A percentile compares a stretch with the other conserved stretches of the same genome.
These are phyloP conservation scores for Choloepus hoffmanni DNA, from an alignment of 2,113 vertebrate species.

Conservation along the genomic window DNA sequence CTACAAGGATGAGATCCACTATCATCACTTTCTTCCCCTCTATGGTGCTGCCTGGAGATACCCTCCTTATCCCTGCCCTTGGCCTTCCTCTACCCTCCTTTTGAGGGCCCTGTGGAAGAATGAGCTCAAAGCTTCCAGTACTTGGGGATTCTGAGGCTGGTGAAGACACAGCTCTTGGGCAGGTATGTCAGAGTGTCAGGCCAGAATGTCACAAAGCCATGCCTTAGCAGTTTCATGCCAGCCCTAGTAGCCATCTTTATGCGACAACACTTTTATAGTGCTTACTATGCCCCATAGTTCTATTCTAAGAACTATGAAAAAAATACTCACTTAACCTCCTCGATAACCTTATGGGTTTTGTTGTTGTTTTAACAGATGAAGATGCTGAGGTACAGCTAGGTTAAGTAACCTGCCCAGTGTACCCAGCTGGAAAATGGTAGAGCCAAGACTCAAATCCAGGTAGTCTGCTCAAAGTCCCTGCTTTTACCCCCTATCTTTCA, in stretches of 20 bases:
- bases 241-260: neutral
- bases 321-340: slow-evolving; percentile 9
- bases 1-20: neutral
- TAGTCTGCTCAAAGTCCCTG: neutral
- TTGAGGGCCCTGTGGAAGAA: neutral
- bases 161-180: neutral
- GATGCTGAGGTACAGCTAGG: neutral
- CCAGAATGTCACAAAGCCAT: neutral
- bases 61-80: neutral
- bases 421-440: neutral
- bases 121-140: neutral
- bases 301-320: neutral
- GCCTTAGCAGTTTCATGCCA: neutral
- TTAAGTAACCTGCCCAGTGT: neutral
- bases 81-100: neutral
- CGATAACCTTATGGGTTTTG: neutral
- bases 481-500: neutral
- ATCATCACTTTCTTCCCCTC: neutral
- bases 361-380: neutral
- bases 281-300: neutral
- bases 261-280: neutral
- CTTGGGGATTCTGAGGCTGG: neutral
- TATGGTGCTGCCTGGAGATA: neutral
- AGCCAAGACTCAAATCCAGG: neutral
- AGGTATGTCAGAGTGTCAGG: neutral